Percentiles rank a stretch among this genome's conserved stretches.
These are phyloP conservation scores for Lasioglossum baleicum DNA, from an alignment of 1,140 invertebrate genomes.

Conservation along the genomic window DNA sequence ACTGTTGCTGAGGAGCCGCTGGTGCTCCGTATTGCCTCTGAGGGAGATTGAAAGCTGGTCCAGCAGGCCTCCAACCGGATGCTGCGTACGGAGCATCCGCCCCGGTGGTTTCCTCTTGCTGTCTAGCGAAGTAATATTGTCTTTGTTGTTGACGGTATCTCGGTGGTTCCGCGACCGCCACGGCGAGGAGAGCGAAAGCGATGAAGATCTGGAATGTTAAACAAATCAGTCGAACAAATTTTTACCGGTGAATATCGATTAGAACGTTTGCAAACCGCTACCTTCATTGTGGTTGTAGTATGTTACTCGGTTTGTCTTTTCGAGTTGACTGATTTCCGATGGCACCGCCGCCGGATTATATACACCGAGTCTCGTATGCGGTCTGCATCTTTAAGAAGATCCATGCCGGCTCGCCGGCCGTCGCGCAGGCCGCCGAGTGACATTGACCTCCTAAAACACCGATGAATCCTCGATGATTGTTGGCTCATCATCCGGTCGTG, in stretches of 20 bases:
- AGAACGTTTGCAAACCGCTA: constrained; percentile 46
- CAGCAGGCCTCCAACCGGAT: constrained; percentile 81
- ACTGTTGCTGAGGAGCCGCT: constrained; percentile 35
- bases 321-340: constrained; percentile 75
- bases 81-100: constrained; percentile 76
- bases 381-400: constrained; percentile 72
- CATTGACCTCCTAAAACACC: constrained; percentile 79
- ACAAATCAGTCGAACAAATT: neutral
- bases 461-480: constrained; percentile 69
- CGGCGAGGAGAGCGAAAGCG: constrained; percentile 58
- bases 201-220: constrained; percentile 66
- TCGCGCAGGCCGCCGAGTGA: constrained; percentile 56
- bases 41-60: constrained; percentile 81
- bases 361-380: constrained; percentile 71
- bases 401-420: constrained; percentile 9
- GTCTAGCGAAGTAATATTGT: constrained; percentile 72
- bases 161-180: constrained; percentile 72
- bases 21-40: constrained; percentile 69
- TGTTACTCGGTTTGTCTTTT: constrained; percentile 59
- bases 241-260: no score
- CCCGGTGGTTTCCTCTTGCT: constrained; percentile 60
- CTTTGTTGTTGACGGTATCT: constrained; percentile 63
- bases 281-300: constrained; percentile 73
- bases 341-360: constrained; percentile 69
- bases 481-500: constrained; percentile 69